Conservation (phyloP, 2,113 vertebrate genomes). For the Hipposideros armiger region DNA sequence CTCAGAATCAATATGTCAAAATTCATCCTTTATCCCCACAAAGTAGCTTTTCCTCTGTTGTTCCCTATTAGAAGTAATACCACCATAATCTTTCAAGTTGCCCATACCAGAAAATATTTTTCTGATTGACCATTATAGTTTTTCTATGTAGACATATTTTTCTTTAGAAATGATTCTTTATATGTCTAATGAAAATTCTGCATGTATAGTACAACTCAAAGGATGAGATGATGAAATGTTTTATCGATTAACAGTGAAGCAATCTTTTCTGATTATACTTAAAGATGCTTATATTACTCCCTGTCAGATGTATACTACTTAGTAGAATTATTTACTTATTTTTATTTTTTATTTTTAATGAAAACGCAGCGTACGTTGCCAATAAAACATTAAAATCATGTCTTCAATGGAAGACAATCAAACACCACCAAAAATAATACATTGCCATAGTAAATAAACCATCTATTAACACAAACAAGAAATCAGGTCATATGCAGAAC, state of each 20-base stretch:
- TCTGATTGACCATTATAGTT: neutral
- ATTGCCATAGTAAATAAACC: conserved; percentile 95
- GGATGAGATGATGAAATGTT: neutral
- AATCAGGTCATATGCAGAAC: conserved; percentile 93
- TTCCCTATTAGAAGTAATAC: neutral
- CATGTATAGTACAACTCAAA: neutral
- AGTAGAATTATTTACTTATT: no score
- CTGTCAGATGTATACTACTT: neutral
- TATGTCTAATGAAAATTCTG: neutral
- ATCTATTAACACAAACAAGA: conserved; percentile 92
- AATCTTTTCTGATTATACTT: conserved; percentile 1
- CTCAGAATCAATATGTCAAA: neutral
- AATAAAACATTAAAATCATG: conserved; percentile 94
- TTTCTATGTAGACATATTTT: neutral
- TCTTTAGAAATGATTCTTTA: neutral
- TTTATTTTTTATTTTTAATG: conserved; percentile 56
- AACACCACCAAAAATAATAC: conserved; percentile 97
- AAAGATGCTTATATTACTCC: neutral
- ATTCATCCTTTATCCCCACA: neutral
- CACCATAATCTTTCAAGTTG: neutral
- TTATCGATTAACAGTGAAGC: neutral
- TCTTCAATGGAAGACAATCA: conserved; percentile 98
- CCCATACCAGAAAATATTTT: conserved; percentile 3
- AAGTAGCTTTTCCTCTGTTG: neutral
- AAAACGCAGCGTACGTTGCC: conserved; percentile 83